Evolutionary conservation across 2,797 vertebrate genomes (phyloP).

Genomic region (Manis pentadactyla): DNA sequence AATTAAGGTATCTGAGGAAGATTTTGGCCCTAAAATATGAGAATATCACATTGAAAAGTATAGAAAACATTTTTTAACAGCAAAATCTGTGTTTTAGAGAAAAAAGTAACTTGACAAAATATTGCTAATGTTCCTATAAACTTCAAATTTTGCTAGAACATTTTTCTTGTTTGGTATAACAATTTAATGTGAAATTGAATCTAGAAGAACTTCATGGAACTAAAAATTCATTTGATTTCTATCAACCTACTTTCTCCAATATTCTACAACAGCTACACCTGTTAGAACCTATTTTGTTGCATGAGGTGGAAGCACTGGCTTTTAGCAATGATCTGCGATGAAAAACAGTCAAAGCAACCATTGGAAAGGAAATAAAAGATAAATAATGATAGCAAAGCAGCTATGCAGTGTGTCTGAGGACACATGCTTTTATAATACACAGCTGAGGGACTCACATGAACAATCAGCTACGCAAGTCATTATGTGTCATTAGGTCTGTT

Average conservation of each 20-base stretch:
- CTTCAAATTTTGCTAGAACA: neutral
- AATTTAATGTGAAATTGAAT: conserved; percentile 55
- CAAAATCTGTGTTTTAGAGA: conserved; percentile 47
- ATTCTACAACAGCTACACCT: neutral
- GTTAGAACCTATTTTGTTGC: neutral
- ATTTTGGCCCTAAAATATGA: neutral
- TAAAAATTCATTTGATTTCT: conserved; percentile 48
- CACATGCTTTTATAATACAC: neutral
- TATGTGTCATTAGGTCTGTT: conserved; percentile 31
- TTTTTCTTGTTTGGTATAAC: conserved; percentile 44
- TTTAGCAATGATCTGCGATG: neutral
- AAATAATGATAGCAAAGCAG: neutral
- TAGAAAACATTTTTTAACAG: conserved; percentile 23
- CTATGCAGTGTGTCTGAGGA: neutral
- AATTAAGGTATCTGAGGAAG: conserved; percentile 45
- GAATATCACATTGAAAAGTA: conserved; percentile 42
- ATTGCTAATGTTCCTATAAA: conserved; percentile 32
- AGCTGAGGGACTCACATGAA: neutral
- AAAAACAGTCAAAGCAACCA: neutral
- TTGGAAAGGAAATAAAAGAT: conserved; percentile 34
- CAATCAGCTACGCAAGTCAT: neutral
- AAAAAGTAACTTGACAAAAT: conserved; percentile 46
- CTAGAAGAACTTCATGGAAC: neutral
- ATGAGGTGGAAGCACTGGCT: neutral
- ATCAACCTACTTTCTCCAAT: neutral